These are phyloP conservation scores for Poecilia gillii DNA, from an alignment of 2,797 vertebrate species.

Conservation along the genomic window DNA sequence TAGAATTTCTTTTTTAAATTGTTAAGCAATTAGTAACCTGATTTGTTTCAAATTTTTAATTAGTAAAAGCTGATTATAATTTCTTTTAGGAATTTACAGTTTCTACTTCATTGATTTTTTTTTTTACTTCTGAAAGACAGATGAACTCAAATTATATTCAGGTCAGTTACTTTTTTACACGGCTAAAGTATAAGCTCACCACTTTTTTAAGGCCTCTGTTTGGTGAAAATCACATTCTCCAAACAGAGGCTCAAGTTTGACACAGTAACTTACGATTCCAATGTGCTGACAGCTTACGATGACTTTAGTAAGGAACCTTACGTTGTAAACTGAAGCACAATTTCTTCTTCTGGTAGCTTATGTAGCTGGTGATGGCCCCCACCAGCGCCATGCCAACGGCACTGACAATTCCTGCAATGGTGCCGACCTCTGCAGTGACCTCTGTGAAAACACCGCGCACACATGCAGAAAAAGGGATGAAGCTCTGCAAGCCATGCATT, in stretches of 20 bases:
- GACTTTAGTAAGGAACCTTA: constrained; percentile 69
- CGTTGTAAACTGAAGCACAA: constrained; percentile 95
- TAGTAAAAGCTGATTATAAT: neutral
- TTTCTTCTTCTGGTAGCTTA: constrained; percentile 98
- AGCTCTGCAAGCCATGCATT: neutral
- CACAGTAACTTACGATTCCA: neutral
- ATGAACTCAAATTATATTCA: neutral
- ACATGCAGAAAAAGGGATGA: constrained; percentile 3
- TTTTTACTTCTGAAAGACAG: neutral
- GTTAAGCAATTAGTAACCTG: too few species aligned
- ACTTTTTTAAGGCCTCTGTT: neutral
- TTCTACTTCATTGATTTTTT: neutral
- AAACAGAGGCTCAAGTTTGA: neutral
- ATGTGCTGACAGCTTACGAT: too few species aligned
- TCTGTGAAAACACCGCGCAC: constrained; percentile 37
- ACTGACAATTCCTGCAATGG: constrained; percentile 91
- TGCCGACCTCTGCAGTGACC: constrained; percentile 84
- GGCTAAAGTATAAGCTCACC: neutral
- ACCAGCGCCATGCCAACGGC: constrained; percentile 91
- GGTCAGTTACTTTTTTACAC: neutral
- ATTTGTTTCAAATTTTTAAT: neutral
- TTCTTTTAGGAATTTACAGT: neutral
- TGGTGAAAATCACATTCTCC: too few species aligned
- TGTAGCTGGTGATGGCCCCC: constrained; percentile 91
- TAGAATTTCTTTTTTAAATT: neutral